A percentile compares a stretch with the other conserved stretches of the same genome.
phyloP scores from a whole-genome alignment of 2,113 vertebrate species.

The Neotoma lepida region DNA sequence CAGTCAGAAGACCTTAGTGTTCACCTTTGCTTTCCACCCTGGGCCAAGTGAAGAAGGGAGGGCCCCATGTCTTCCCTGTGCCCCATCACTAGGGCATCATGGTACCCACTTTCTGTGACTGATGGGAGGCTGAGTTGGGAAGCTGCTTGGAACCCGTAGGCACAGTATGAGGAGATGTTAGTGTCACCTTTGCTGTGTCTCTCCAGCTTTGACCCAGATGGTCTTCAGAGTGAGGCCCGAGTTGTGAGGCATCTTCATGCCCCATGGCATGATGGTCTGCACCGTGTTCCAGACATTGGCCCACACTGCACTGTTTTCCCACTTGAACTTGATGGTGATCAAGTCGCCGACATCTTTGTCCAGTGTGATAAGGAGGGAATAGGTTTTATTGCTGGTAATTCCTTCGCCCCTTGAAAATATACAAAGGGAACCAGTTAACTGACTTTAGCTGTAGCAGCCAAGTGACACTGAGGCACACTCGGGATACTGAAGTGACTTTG shows the following conservation, averaged over 20 bases:
- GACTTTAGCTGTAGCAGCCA: background rate
- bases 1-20: background rate
- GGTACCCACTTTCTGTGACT: background rate
- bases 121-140: background rate
- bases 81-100: background rate
- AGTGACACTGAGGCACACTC: too few species aligned
- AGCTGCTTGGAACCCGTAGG: background rate
- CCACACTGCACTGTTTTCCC: constrained; percentile 90
- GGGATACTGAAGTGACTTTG: background rate
- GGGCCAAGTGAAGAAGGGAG: background rate
- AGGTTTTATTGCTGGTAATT: constrained; percentile 90
- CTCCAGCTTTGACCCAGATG: constrained; percentile 92
- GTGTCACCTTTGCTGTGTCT: constrained; percentile 90
- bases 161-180: background rate
- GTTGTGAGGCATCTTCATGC: constrained; percentile 64
- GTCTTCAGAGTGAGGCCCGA: constrained; percentile 87
- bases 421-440: constrained; percentile 54
- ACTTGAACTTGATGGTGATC: constrained; percentile 90
- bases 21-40: background rate
- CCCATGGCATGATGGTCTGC: constrained; percentile 91
- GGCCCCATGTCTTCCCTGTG: background rate
- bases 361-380: constrained; percentile 92
- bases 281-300: constrained; percentile 91
- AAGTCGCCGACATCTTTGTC: constrained; percentile 93
- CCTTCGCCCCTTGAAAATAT: constrained; percentile 84